phyloP scores from a whole-genome alignment of 1,140 invertebrate species.

The Laupala kohalensis region DNA sequence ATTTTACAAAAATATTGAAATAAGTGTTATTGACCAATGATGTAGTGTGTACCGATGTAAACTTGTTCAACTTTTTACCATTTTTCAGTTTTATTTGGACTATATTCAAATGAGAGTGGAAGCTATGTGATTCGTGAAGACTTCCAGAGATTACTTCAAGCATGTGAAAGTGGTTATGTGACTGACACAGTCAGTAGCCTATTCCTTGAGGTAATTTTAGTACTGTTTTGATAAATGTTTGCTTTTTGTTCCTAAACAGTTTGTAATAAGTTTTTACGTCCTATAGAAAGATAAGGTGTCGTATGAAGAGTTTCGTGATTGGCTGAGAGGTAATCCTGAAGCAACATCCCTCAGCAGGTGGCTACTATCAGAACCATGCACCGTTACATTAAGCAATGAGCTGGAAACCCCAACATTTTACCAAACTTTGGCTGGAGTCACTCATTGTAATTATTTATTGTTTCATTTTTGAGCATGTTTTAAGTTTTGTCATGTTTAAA shows the following conservation, averaged over 20 bases:
- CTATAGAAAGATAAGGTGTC: slow-evolving; percentile 40
- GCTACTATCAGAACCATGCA: slow-evolving; percentile 54
- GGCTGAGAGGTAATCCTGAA: slow-evolving; percentile 51
- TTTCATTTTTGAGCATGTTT: too few species aligned
- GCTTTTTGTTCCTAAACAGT: neutral
- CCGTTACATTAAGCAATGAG: slow-evolving; percentile 57
- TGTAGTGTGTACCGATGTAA: slow-evolving; percentile 5
- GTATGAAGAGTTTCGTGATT: slow-evolving; percentile 59
- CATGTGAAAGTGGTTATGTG: slow-evolving; percentile 34
- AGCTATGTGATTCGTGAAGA: slow-evolving; percentile 61
- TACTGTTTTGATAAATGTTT: neutral
- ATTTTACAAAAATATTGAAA: neutral
- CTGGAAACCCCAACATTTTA: slow-evolving; percentile 81
- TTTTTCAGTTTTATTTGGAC: slow-evolving; percentile 62
- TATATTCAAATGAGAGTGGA: slow-evolving; percentile 70
- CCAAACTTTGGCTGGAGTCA: slow-evolving; percentile 80
- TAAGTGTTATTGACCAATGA: neutral
- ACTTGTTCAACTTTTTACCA: slow-evolving; percentile 16
- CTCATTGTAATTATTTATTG: slow-evolving; percentile 47
- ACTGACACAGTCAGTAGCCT: slow-evolving; percentile 32
- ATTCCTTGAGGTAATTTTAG: slow-evolving; percentile 33
- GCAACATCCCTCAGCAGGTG: slow-evolving; percentile 69
- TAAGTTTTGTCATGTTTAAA: too few species aligned
- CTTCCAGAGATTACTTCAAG: slow-evolving; percentile 52
- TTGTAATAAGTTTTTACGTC: slow-evolving; percentile 14